Evolutionary conservation across 2,888 invertebrate species (phyloP).

Genomic region (Sylvicola fuscatus): DNA sequence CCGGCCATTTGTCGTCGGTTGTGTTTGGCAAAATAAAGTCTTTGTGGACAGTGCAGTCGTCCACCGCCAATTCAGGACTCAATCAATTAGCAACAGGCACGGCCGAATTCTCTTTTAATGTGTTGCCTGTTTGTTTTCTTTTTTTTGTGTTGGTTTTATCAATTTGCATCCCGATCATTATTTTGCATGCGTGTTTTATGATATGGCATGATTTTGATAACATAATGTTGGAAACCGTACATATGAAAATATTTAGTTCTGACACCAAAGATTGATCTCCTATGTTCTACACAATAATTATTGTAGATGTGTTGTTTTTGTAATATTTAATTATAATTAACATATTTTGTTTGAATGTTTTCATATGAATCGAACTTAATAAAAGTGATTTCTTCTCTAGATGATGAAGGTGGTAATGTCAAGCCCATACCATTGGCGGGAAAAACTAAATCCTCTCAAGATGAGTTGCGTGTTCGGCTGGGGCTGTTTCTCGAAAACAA

Average conservation of each 20-base stretch:
- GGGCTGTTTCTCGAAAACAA: constrained; percentile 61
- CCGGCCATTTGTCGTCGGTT: constrained; percentile 25
- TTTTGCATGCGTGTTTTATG: constrained; percentile 1
- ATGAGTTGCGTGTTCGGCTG: constrained; percentile 63
- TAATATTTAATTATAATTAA: too few species aligned
- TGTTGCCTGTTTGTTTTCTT: constrained; percentile 3
- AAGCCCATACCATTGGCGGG: constrained; percentile 26
- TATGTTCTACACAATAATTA: too few species aligned
- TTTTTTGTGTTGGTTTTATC: neutral
- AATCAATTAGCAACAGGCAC: constrained; percentile 58
- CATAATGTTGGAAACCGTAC: too few species aligned
- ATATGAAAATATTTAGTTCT: too few species aligned
- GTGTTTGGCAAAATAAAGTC: constrained; percentile 79
- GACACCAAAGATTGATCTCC: too few species aligned
- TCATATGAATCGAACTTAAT: too few species aligned
- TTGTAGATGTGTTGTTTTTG: too few species aligned
- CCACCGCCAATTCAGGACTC: constrained; percentile 50
- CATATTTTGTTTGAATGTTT: neutral
- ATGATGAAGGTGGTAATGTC: constrained; percentile 50
- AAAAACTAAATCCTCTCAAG: constrained; percentile 35
- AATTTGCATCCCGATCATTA: constrained; percentile 2
- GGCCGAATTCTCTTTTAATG: constrained; percentile 13
- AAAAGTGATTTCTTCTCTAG: constrained; percentile 19
- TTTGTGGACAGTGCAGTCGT: constrained; percentile 61
- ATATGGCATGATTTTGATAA: constrained; percentile 2